Percentiles rank a stretch among this genome's conserved stretches.
Evolutionary conservation across 2,113 vertebrate species (phyloP).

Genomic region (Mormyrus lacerda): DNA sequence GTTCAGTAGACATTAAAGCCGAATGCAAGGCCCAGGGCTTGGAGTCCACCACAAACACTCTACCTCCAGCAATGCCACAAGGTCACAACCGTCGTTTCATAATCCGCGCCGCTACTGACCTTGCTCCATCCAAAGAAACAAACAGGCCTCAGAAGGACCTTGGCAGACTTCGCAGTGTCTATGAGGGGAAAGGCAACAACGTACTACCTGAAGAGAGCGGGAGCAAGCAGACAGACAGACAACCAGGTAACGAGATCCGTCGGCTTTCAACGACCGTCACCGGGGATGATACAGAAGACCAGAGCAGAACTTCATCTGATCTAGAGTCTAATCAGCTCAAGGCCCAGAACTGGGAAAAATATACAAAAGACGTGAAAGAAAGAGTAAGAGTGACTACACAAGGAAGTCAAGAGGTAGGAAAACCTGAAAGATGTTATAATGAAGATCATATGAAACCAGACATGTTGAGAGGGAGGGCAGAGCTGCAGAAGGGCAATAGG

Average conservation of each 20-base stretch:
- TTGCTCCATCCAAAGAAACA: slow-evolving; percentile 23
- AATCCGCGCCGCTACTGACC: slow-evolving; percentile 51
- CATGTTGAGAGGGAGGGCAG: slow-evolving; percentile 34
- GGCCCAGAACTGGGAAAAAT: slow-evolving; percentile 22
- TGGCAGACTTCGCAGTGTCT: slow-evolving; percentile 2
- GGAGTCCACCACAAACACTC: no score
- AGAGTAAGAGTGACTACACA: slow-evolving; percentile 25
- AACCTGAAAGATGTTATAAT: slow-evolving; percentile 10
- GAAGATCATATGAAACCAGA: slow-evolving; percentile 4
- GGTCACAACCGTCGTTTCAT: slow-evolving; percentile 32
- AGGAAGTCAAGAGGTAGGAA: slow-evolving; percentile 13
- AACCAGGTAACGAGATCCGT: not conserved
- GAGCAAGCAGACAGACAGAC: not conserved
- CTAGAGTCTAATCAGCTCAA: not conserved
- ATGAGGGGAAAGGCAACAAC: not conserved
- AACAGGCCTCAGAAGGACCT: slow-evolving; percentile 26
- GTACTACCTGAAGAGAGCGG: not conserved
- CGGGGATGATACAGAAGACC: slow-evolving; percentile 18
- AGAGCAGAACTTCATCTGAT: not conserved
- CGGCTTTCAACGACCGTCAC: slow-evolving; percentile 7
- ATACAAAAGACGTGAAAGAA: slow-evolving; percentile 4
- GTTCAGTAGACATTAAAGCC: not conserved
- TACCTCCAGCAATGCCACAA: not conserved
- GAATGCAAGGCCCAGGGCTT: not conserved
- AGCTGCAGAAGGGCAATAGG: slow-evolving; percentile 27